Conservation (phyloP, 2,888 invertebrate genomes). For the Orthonevra nobilis region DNA sequence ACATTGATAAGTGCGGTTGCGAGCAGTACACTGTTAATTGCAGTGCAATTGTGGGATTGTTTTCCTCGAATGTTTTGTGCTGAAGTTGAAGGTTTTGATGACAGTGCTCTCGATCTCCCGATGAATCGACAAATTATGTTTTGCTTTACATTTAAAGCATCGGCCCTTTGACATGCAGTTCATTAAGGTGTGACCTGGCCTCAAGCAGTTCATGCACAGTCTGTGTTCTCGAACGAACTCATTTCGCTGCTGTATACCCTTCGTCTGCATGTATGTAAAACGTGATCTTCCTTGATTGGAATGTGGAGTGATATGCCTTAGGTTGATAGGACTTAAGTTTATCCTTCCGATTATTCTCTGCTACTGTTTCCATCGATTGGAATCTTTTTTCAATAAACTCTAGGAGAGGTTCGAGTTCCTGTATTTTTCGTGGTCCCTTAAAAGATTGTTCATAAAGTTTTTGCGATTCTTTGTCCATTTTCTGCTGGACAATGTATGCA, state of each 20-base stretch:
- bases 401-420: conserved; percentile 3
- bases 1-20: background rate
- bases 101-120: background rate
- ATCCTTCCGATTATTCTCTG: too few relatives aligned
- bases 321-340: too few relatives aligned
- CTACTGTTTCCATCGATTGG: conserved; percentile 9
- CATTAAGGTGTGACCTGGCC: background rate
- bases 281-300: background rate
- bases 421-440: background rate
- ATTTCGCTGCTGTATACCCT: background rate
- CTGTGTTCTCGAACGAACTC: background rate
- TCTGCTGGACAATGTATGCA: conserved; percentile 1
- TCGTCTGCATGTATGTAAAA: background rate
- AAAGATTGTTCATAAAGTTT: background rate
- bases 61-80: background rate
- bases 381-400: conserved; percentile 11
- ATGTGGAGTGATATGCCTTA: background rate
- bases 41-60: background rate
- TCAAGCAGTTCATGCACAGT: conserved; percentile 4
- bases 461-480: conserved; percentile 14
- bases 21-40: background rate
- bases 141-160: background rate
- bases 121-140: background rate
- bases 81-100: background rate
- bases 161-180: background rate